phyloP scores from a whole-genome alignment of 2,113 vertebrate species.

The Grammomys dolichurus region DNA sequence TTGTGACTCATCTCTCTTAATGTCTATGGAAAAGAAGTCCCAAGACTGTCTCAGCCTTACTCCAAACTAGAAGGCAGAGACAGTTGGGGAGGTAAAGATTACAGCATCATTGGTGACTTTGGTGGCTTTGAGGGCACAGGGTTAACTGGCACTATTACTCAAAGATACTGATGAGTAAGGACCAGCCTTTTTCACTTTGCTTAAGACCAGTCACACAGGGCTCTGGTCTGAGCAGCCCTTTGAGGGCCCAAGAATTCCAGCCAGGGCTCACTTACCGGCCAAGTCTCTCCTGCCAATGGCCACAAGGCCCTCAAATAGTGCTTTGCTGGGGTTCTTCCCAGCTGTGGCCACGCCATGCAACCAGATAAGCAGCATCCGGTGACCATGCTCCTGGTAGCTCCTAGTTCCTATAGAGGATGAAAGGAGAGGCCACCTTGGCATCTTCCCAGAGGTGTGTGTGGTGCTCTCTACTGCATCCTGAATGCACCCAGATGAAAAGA shows the following conservation, averaged over 20 bases:
- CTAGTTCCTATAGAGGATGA: conserved; percentile 87
- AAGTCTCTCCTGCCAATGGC: conserved; percentile 91
- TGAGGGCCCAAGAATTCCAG: neutral
- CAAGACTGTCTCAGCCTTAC: neutral
- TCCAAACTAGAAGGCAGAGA: neutral
- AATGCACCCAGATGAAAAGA: neutral
- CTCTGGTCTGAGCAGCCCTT: neutral
- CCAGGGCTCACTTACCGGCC: conserved; percentile 88
- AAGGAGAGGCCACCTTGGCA: neutral
- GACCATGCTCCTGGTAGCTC: conserved; percentile 94
- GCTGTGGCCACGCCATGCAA: conserved; percentile 89
- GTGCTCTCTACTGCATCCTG: neutral
- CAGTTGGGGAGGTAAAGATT: neutral
- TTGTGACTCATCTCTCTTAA: neutral
- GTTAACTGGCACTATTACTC: neutral
- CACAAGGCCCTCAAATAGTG: conserved; percentile 92
- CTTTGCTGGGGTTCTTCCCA: conserved; percentile 93
- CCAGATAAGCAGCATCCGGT: conserved; percentile 95
- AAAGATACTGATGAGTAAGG: neutral
- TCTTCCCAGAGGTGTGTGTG: neutral
- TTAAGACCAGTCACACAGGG: too few species aligned
- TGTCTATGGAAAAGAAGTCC: conserved; percentile 27
- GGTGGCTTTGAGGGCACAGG: neutral
- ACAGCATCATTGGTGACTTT: neutral
- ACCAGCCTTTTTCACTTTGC: neutral